These are phyloP conservation scores for Mola mola DNA, from an alignment of 2,113 vertebrate genomes.

Conservation along the genomic window DNA sequence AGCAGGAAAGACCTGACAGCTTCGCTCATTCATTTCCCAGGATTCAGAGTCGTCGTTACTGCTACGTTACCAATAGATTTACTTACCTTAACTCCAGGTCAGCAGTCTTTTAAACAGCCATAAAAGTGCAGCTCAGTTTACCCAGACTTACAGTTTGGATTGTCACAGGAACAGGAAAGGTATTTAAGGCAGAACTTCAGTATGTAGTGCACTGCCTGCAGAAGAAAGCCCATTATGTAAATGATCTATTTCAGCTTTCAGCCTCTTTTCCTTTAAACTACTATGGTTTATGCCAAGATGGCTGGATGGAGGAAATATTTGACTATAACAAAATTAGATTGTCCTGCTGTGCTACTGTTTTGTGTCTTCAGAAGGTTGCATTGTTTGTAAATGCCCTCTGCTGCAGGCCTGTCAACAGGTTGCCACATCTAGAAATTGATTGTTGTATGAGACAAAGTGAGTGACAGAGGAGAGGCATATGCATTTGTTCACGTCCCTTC, in stretches of 20 bases:
- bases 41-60: conserved; percentile 28
- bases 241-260: conserved; percentile 8
- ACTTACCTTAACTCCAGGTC: conserved; percentile 41
- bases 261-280: neutral
- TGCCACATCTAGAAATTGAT: conserved; percentile 49
- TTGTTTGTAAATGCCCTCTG: conserved; percentile 35
- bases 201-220: conserved; percentile 23
- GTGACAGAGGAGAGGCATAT: no score
- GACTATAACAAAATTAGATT: neutral
- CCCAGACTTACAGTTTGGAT: conserved; percentile 22
- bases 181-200: neutral
- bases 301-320: conserved; percentile 26
- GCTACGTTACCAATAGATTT: conserved; percentile 41
- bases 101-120: conserved; percentile 32
- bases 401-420: conserved; percentile 59
- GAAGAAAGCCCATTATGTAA: conserved; percentile 8
- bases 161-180: neutral
- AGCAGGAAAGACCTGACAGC: conserved; percentile 13
- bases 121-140: conserved; percentile 35
- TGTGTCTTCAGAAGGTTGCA: conserved; percentile 8
- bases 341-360: conserved; percentile 7
- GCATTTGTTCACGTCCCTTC: neutral
- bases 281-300: neutral
- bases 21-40: conserved; percentile 26
- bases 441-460: conserved; percentile 61